Conservation (phyloP, 2,113 vertebrate species). For the Odocoileus hemionus region DNA sequence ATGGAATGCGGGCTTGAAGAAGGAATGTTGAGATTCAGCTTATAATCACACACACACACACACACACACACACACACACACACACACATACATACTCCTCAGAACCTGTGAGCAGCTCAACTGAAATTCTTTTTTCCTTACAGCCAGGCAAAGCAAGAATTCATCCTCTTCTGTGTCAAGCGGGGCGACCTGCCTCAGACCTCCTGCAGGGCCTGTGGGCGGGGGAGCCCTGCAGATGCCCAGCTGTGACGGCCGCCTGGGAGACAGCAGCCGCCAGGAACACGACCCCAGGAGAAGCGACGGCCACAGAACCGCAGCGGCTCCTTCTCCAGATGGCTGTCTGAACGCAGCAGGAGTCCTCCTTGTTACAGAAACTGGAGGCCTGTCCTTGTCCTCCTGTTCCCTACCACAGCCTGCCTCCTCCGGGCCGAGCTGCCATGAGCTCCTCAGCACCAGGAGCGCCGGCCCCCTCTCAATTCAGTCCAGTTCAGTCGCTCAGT, state of each 20-base stretch:
- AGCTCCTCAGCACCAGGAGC: not conserved
- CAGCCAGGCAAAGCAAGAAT: not conserved
- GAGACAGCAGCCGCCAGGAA: not conserved
- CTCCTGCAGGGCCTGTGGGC: not conserved
- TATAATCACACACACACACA: not conserved
- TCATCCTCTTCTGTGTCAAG: not conserved
- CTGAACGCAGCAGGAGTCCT: rapidly evolving
- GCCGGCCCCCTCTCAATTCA: not conserved
- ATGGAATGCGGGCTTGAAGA: conserved; percentile 75
- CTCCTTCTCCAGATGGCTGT: not conserved
- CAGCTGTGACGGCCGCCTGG: conserved; percentile 27
- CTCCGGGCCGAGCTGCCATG: not conserved
- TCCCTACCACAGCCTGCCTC: no score
- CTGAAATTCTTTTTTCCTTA: not conserved
- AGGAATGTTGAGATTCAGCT: conserved; percentile 44
- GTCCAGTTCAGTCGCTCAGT: not conserved
- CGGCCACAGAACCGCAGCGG: not conserved
- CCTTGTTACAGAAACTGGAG: not conserved
- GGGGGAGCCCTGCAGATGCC: not conserved
- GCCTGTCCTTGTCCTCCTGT: rapidly evolving
- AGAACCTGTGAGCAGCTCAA: conserved; percentile 17
- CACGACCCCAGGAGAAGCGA: not conserved
- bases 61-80: not conserved
- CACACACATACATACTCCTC: not conserved
- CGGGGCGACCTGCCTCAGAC: not conserved